These are phyloP conservation scores for Poecilus cupreus DNA, from an alignment of 2,888 invertebrate species.

Conservation along the genomic window DNA sequence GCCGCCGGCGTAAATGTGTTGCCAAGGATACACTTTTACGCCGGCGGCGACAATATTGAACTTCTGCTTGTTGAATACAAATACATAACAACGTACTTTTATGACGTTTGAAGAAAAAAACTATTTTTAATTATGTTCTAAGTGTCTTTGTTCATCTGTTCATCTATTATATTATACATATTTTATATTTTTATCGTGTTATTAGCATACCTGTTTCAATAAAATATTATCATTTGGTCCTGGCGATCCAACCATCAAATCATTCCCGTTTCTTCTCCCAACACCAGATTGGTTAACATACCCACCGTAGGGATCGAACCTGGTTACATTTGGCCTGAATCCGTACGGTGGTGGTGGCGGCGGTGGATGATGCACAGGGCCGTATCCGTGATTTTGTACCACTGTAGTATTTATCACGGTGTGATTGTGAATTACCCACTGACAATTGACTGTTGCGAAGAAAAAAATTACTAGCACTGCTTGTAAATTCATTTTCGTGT, in stretches of 20 bases:
- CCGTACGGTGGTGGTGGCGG: not conserved
- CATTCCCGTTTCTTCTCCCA: slow-evolving; percentile 1
- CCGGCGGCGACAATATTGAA: too few species aligned
- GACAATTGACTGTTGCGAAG: slow-evolving; percentile 13
- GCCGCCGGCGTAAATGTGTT: too few species aligned
- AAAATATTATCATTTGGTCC: slow-evolving; percentile 20
- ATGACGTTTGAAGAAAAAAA: too few species aligned
- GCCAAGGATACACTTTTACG: too few species aligned
- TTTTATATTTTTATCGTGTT: not conserved
- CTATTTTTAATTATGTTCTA: too few species aligned
- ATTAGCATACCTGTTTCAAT: slow-evolving; percentile 36
- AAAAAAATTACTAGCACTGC: not conserved
- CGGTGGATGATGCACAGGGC: not conserved
- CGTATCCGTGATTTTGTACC: slow-evolving; percentile 9
- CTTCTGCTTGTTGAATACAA: too few species aligned
- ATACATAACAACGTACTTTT: too few species aligned
- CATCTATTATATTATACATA: not conserved
- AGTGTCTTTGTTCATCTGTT: too few species aligned
- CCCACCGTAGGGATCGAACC: not conserved
- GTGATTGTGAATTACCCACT: slow-evolving; percentile 9
- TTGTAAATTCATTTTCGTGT: not conserved
- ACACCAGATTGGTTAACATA: not conserved
- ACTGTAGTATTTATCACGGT: slow-evolving; percentile 37
- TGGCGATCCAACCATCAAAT: slow-evolving; percentile 35
- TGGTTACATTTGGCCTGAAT: slow-evolving; percentile 6